Percentiles rank a stretch among this genome's conserved stretches.
Conservation (phyloP, 2,888 invertebrate genomes). For the Cheilosia vulpina region DNA sequence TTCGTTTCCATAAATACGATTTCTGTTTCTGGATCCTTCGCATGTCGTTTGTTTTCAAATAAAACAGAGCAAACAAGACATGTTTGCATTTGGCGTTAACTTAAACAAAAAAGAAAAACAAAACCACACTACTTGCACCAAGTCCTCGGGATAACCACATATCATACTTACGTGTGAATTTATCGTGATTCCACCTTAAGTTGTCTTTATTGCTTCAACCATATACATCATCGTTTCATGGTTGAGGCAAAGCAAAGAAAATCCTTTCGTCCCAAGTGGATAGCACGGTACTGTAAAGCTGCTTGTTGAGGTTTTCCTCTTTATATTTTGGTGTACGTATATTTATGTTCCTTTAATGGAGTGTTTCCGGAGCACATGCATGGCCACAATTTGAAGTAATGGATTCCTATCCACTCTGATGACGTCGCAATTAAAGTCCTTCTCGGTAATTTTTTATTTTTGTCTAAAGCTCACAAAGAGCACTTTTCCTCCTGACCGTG, state of each 20-base stretch:
- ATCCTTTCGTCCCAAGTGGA: constrained; percentile 47
- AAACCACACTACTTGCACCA: constrained; percentile 5
- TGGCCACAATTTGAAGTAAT: constrained; percentile 35
- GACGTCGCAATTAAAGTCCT: background rate
- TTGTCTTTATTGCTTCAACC: constrained; percentile 71
- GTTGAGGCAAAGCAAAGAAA: constrained; percentile 29
- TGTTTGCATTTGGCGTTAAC: constrained; percentile 55
- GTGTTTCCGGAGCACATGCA: constrained; percentile 33
- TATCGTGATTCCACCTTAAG: constrained; percentile 73
- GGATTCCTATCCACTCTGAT: background rate
- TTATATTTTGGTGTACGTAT: constrained; percentile 1
- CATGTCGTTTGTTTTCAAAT: constrained; percentile 33
- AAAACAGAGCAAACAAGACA: constrained; percentile 10
- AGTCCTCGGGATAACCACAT: constrained; percentile 65
- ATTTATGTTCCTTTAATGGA: constrained; percentile 37
- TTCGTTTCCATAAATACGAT: constrained; percentile 58
- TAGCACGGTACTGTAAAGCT: constrained; percentile 49
- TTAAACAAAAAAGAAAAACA: constrained; percentile 29
- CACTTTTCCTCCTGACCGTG: constrained; percentile 27
- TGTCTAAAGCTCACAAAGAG: no score
- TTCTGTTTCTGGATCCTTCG: background rate
- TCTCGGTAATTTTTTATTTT: no score
- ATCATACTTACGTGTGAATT: constrained; percentile 73
- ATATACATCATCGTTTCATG: constrained; percentile 35
- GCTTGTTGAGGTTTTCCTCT: constrained; percentile 51